phyloP scores from a whole-genome alignment of 2,888 invertebrate genomes.

The Leptinotarsa haldemani region DNA sequence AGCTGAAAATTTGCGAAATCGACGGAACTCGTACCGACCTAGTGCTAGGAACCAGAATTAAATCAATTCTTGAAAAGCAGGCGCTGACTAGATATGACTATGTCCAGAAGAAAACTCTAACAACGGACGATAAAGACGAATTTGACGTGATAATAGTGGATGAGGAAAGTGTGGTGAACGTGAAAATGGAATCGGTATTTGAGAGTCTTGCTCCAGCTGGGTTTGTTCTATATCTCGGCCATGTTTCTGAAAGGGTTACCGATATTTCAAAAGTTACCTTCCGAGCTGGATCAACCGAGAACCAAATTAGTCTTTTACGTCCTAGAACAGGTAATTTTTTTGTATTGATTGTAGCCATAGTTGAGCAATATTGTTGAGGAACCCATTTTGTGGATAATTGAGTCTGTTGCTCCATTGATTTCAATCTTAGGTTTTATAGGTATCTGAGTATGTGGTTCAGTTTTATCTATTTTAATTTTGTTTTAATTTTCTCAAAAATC shows the following conservation, averaged over 20 bases:
- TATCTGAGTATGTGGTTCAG: no score
- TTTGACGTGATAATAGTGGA: background rate
- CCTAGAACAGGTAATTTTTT: background rate
- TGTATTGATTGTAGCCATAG: no score
- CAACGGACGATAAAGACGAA: background rate
- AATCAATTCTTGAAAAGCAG: background rate
- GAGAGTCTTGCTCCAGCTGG: background rate
- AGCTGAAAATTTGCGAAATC: background rate
- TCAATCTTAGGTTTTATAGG: no score
- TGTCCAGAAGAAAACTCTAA: background rate
- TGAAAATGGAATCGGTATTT: background rate
- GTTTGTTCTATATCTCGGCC: background rate
- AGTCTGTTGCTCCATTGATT: background rate
- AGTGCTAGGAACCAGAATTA: background rate
- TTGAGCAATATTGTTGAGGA: no score
- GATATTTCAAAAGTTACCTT: background rate
- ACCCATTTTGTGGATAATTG: background rate
- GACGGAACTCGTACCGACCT: background rate
- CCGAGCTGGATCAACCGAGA: background rate
- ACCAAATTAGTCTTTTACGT: background rate
- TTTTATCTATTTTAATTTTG: no score
- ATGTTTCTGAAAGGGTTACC: background rate
- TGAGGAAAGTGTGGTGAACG: background rate
- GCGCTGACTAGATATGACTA: background rate
- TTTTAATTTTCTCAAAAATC: no score